Percentiles rank a stretch among this genome's conserved stretches.
Conservation (phyloP, 2,113 vertebrate genomes). For the Orycteropus afer region DNA sequence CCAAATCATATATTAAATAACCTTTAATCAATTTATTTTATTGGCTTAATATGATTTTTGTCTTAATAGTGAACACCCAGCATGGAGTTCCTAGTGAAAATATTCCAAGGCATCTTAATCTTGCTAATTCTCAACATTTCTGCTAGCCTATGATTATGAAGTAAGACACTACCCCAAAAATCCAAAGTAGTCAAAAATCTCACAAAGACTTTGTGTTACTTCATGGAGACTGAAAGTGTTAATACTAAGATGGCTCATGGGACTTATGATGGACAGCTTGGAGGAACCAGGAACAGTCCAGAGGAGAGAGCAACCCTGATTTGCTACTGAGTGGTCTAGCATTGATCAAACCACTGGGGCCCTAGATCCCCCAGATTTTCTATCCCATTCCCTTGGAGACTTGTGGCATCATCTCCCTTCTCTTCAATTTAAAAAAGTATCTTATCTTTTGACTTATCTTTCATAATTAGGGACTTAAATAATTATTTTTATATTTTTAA, state of each 20-base stretch:
- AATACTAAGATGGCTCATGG: neutral
- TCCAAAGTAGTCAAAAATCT: neutral
- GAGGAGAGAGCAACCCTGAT: neutral
- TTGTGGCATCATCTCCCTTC: fast-evolving
- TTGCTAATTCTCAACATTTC: neutral
- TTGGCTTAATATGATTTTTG: too few species aligned
- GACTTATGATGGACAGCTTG: fast-evolving
- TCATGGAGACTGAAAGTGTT: neutral
- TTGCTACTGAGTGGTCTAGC: neutral
- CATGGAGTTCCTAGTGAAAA: neutral
- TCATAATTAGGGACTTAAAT: neutral
- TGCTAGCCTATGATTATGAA: neutral
- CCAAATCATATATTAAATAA: too few species aligned
- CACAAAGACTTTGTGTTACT: neutral
- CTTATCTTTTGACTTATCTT: neutral
- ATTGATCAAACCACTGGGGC: too few species aligned
- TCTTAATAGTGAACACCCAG: neutral
- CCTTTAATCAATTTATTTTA: too few species aligned
- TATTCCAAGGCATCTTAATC: neutral
- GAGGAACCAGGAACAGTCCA: too few species aligned
- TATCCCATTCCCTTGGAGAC: neutral
- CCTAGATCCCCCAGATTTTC: neutral
- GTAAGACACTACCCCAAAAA: too few species aligned
- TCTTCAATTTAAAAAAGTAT: neutral
- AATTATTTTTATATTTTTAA: neutral